Percentiles rank a stretch among this genome's conserved stretches.
These are phyloP conservation scores for Camelus dromedarius DNA, from an alignment of 2,113 vertebrate genomes.

Conservation along the genomic window DNA sequence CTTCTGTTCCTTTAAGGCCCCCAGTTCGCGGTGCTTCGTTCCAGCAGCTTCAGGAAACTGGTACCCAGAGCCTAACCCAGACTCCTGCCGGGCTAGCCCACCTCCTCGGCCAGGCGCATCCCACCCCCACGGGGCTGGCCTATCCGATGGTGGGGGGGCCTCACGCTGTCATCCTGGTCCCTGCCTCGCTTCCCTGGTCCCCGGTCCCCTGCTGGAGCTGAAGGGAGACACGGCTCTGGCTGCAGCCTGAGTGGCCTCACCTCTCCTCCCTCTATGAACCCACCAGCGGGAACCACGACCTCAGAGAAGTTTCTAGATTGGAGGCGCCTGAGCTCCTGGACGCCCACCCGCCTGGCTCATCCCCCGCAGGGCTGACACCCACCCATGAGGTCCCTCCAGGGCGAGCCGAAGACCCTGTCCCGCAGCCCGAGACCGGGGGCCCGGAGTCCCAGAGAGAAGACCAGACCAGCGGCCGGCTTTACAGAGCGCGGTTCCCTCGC, in stretches of 20 bases:
- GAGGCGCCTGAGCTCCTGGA: background rate
- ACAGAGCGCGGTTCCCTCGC: fast-evolving
- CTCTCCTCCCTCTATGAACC: background rate
- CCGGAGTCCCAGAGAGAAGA: background rate
- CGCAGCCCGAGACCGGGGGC: fast-evolving
- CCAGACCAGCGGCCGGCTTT: fast-evolving
- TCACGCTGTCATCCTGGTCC: fast-evolving
- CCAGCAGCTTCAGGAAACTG: background rate
- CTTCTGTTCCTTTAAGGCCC: background rate
- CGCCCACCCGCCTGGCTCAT: fast-evolving
- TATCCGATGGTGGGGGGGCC: fast-evolving
- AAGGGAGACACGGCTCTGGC: no score
- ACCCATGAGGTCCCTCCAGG: background rate
- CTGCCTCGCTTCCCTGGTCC: no score
- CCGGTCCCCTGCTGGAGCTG: fast-evolving
- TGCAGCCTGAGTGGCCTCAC: no score
- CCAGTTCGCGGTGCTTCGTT: background rate
- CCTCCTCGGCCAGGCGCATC: no score
- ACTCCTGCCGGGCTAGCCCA: fast-evolving
- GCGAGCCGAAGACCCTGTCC: fast-evolving
- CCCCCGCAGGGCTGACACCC: fast-evolving
- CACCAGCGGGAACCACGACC: fast-evolving
- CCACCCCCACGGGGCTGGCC: background rate
- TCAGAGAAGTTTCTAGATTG: background rate
- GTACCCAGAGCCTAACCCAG: fast-evolving